Evolutionary conservation across 2,888 invertebrate genomes (phyloP).

Genomic region (Cataglyphis altisquamis): DNA sequence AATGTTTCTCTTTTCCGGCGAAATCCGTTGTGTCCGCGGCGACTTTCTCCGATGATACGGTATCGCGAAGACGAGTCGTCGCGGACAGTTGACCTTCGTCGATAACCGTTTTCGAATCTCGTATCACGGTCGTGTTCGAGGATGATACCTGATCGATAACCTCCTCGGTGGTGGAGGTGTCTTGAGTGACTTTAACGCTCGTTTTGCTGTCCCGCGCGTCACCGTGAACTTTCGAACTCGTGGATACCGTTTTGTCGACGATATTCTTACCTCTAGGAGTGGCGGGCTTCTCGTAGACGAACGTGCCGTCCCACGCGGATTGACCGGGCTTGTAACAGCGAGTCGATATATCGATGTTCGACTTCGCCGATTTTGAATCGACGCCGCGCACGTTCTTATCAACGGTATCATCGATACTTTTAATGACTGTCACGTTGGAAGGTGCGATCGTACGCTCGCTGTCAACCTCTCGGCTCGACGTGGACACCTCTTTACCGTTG

Average conservation of each 20-base stretch:
- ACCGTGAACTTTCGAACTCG: constrained; percentile 8
- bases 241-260: constrained; percentile 42
- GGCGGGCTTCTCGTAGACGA: constrained; percentile 86
- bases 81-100: constrained; percentile 51
- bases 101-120: constrained; percentile 49
- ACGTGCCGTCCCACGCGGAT: constrained; percentile 88
- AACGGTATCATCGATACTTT: constrained; percentile 58
- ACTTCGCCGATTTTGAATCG: constrained; percentile 27
- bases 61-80: constrained; percentile 9
- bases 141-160: constrained; percentile 56
- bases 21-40: constrained; percentile 56
- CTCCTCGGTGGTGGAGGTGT: constrained; percentile 13
- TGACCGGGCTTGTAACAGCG: constrained; percentile 77
- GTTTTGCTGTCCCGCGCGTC: constrained; percentile 28
- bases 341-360: constrained; percentile 16
- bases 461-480: constrained; percentile 75
- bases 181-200: constrained; percentile 65
- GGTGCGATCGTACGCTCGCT: constrained; percentile 74
- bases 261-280: constrained; percentile 25
- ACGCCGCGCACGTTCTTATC: constrained; percentile 28
- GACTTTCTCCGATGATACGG: constrained; percentile 5
- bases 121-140: constrained; percentile 53
- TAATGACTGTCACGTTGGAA: constrained; percentile 57
- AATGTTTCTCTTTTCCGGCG: neutral
- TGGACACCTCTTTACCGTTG: constrained; percentile 77